Evolutionary conservation across 2,888 invertebrate species (phyloP), one percentile per base, ranked within the genome.

Genomic region (Acheta domesticus): DNA sequence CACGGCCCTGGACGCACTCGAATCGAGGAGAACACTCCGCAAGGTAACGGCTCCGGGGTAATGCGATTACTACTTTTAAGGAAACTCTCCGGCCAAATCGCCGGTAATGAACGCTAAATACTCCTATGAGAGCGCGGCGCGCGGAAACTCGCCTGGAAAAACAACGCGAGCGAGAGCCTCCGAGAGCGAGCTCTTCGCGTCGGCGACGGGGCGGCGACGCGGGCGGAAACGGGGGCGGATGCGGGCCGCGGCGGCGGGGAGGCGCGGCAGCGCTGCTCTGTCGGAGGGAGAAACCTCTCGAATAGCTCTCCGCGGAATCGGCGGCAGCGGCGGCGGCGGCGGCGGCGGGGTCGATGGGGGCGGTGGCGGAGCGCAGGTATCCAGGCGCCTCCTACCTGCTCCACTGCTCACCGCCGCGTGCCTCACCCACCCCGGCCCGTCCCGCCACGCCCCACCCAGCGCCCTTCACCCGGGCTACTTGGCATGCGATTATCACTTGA

Each of bases 331-430:
- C 48, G 49, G 62, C 12, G 49, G 75, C 21, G 77, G 73, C n/a
- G 74, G 73, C 21, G 74, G 62, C n/a, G 62, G 62, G 62, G 62
- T 14, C 62, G 62, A n/a, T 62, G 74, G 74, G 79, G 74, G n/a
- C 48, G 49, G 62, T 11, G 49, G 75, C 21, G 77, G 73, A 75
- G 74, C 75, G 73, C 74, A 77, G 76, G 48, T 79, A 74, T 79
- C 77, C 74, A 49, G 50, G 62, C 62, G n/a, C 62, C 14, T 12
- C 62, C 62, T 62, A 3, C 62, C 3, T 62, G 62, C 62, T n/a
- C 62, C 14, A 62, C 62, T n/a, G 62, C 62, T 14, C 62, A 62
- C 62, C 16, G 62, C 62, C 62, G n/a, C 14, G 62, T n/a, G 8
- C 62, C n/a, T 19, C 62, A 19, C 62, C 5, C 14, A 5, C n/a